Conservation (phyloP, 2,113 vertebrate genomes). For the Gobio gobio region DNA sequence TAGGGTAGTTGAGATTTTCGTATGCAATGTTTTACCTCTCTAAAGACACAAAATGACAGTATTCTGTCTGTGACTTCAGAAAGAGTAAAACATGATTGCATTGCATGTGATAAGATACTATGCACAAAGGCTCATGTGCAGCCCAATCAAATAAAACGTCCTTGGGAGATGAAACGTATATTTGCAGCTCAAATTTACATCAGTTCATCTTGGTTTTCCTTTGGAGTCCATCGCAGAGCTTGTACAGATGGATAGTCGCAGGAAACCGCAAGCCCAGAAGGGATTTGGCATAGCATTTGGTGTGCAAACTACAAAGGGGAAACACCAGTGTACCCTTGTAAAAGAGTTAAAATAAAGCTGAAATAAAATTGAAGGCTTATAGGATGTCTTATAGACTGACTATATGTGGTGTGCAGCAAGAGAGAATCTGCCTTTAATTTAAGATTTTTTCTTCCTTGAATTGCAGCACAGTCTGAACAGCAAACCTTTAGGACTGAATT, state of each 20-base stretch:
- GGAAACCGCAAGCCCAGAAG: conserved; percentile 74
- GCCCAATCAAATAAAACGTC: conserved; percentile 50
- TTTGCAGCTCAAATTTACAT: conserved; percentile 33
- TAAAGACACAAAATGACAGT: background rate
- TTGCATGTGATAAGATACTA: background rate
- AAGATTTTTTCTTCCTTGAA: background rate
- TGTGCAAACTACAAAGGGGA: conserved; percentile 67
- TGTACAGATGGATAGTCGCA: conserved; percentile 68
- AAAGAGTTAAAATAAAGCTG: conserved; percentile 77
- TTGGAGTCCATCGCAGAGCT: conserved; percentile 43
- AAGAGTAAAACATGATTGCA: background rate
- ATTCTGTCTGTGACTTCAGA: conserved; percentile 1
- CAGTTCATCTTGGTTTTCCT: conserved; percentile 28
- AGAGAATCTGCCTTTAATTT: conserved; percentile 27
- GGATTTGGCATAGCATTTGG: conserved; percentile 70
- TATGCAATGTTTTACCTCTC: conserved; percentile 17
- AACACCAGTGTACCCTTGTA: conserved; percentile 75
- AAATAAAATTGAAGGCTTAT: conserved; percentile 63
- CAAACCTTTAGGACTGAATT: background rate
- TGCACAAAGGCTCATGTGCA: background rate
- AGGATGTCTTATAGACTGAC: conserved; percentile 80
- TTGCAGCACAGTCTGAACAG: background rate
- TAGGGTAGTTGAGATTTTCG: conserved; percentile 41
- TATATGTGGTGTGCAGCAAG: conserved; percentile 61
- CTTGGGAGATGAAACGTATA: conserved; percentile 58